Base-by-base conservation (phyloP, 53 echinoderm and acorn worm species). In the Henricia sp. region DNA sequence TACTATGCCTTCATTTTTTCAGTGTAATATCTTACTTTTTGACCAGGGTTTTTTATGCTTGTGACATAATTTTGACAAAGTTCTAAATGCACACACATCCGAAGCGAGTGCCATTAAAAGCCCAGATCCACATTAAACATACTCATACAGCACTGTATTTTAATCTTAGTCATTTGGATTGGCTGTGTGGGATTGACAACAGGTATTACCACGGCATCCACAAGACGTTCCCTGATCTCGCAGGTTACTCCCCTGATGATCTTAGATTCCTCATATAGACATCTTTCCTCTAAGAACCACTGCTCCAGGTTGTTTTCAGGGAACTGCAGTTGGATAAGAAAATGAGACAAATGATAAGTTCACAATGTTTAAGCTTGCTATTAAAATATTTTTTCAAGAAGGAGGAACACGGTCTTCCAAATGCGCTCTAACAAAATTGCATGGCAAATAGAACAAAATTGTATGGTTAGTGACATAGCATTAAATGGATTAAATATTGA, bases 231-330 rank as follows among this genome's bases (percentile, higher is more conserved):
- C 32, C 77, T 66, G 23, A 77, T 77, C 83, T 67, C 73, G 54
- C 95, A 95, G 30, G 63, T 71, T 19, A 93, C 85, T 1, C 84
- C 70, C 2, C 52, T 51, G 21, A 91, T 48, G 83, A 88, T 66
- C 4, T 73, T 72, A 0, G 94, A 91, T 26, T 62, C 32, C 4
- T 32, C 40, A 33, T 83, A 64, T 10, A 72, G 66, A 32, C 95
- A 95, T 6, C 75, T 72, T 48, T 95, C 95, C 73, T 89, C 82
- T 43, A 93, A 38, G 50, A 95, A 95, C 95, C 95, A 95, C 41
- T 95, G 95, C 50, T 82, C 50, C 4, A 68, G 84, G 50, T 60
- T 82, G 9, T 85, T 83, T 46, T 91, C 88, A 0, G 93, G 87
- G 46, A 91, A 90, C 93, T 93, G 74, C 0, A 40, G 14, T 74